Conservation (phyloP, 2,797 vertebrate species). For the Enteromius trimaculatus region DNA sequence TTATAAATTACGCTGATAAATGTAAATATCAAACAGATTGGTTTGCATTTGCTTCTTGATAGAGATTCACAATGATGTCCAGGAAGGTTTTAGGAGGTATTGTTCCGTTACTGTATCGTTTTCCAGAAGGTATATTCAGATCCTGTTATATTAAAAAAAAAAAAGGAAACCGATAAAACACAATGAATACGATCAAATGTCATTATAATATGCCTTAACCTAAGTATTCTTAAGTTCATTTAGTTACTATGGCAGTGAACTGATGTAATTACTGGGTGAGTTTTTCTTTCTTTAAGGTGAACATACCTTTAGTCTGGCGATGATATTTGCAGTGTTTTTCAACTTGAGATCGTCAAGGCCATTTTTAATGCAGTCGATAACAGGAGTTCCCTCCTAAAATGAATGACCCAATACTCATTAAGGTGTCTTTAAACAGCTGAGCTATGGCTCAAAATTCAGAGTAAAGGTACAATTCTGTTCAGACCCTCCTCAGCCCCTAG, state of each 20-base stretch:
- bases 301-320: not conserved
- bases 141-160: not conserved
- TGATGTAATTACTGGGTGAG: not conserved
- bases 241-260: not conserved
- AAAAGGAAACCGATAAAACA: not conserved
- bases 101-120: not conserved
- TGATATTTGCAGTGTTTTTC: fast-evolving
- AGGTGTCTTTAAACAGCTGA: not conserved
- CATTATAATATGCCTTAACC: not conserved
- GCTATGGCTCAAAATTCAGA: not conserved
- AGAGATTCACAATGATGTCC: fast-evolving
- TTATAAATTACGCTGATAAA: not conserved
- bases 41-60: not conserved
- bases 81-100: not conserved
- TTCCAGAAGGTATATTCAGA: too few species aligned
- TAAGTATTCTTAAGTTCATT: not conserved
- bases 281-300: not conserved
- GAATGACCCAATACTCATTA: not conserved
- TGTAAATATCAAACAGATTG: not conserved
- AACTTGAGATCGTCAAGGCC: not conserved
- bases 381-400: not conserved
- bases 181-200: not conserved
- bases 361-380: not conserved
- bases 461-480: not conserved
- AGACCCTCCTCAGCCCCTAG: not conserved